A percentile compares a stretch with the other conserved stretches of the same genome.
Evolutionary conservation across 1,140 invertebrate genomes (phyloP).

Genomic region (Caenorhabditis inopinata): DNA sequence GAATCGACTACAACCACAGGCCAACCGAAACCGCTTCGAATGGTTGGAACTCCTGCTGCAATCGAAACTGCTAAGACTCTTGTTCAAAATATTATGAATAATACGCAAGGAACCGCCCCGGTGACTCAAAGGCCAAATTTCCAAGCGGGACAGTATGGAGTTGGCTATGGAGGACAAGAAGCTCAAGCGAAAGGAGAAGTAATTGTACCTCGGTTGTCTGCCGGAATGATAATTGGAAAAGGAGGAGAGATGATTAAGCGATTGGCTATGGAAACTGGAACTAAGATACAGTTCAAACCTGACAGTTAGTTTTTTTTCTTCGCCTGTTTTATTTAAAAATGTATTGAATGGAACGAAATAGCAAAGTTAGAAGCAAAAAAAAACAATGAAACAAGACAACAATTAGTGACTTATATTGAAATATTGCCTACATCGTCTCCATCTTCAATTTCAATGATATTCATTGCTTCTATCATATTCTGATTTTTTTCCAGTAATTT

Average conservation of each 20-base stretch:
- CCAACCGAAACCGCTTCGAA: slow-evolving; percentile 83
- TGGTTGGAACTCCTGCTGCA: slow-evolving; percentile 87
- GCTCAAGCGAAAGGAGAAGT: slow-evolving; percentile 56
- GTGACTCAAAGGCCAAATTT: background rate
- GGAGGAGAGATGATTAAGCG: slow-evolving; percentile 89
- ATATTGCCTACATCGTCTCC: too few relatives aligned
- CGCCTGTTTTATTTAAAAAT: background rate
- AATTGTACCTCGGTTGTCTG: slow-evolving; percentile 81
- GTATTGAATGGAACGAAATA: too few relatives aligned
- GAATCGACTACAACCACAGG: slow-evolving; percentile 77
- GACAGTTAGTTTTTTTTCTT: slow-evolving; percentile 51
- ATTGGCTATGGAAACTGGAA: slow-evolving; percentile 82
- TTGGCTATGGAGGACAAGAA: background rate
- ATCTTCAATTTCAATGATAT: too few relatives aligned
- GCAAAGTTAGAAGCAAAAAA: too few relatives aligned
- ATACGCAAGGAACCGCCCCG: background rate
- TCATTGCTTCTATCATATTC: too few relatives aligned
- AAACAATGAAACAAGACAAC: too few relatives aligned
- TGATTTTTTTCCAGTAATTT: too few relatives aligned
- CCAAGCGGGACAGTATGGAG: slow-evolving; percentile 64
- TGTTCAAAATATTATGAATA: background rate
- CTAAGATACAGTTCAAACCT: slow-evolving; percentile 76
- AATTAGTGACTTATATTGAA: too few relatives aligned
- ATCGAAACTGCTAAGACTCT: slow-evolving; percentile 62
- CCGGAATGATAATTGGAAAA: slow-evolving; percentile 87